Conservation (phyloP, 2,113 vertebrate species). For the Nestor notabilis region DNA sequence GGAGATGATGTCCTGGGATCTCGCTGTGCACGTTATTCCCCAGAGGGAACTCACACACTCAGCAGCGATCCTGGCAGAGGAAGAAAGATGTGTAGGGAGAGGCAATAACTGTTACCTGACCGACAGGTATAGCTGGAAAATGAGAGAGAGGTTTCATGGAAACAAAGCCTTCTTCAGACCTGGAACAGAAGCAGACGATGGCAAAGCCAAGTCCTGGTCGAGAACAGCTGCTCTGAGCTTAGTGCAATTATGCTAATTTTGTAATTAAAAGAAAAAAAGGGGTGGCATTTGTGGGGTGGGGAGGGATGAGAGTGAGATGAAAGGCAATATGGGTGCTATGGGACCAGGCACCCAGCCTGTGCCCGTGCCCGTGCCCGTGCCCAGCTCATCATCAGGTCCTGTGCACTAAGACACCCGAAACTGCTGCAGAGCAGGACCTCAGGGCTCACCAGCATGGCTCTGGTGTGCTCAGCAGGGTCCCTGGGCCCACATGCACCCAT, state of each 20-base stretch:
- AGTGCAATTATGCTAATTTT: neutral
- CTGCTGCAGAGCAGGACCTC: neutral
- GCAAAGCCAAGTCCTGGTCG: neutral
- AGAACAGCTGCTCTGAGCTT: neutral
- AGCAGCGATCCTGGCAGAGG: constrained; percentile 8
- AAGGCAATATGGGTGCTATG: neutral
- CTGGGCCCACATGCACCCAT: neutral
- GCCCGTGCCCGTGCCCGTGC: neutral
- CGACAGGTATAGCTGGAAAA: constrained; percentile 62
- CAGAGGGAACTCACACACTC: constrained; percentile 34
- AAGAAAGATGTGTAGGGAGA: constrained; percentile 52
- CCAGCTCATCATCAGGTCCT: neutral
- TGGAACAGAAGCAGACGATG: neutral
- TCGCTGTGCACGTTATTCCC: neutral
- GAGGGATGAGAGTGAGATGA: neutral
- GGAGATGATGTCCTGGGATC: neutral
- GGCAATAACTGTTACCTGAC: constrained; percentile 36
- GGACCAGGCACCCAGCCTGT: neutral
- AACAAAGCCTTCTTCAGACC: constrained; percentile 37
- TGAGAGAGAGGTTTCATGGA: neutral
- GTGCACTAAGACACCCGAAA: rapidly evolving
- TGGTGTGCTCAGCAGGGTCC: neutral
- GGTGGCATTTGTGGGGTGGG: neutral
- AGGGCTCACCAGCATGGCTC: rapidly evolving
- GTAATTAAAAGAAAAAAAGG: neutral